Percentiles rank a stretch among this genome's conserved stretches.
These are phyloP conservation scores for Ladona fulva DNA, from an alignment of 1,140 invertebrate genomes.

Conservation along the genomic window DNA sequence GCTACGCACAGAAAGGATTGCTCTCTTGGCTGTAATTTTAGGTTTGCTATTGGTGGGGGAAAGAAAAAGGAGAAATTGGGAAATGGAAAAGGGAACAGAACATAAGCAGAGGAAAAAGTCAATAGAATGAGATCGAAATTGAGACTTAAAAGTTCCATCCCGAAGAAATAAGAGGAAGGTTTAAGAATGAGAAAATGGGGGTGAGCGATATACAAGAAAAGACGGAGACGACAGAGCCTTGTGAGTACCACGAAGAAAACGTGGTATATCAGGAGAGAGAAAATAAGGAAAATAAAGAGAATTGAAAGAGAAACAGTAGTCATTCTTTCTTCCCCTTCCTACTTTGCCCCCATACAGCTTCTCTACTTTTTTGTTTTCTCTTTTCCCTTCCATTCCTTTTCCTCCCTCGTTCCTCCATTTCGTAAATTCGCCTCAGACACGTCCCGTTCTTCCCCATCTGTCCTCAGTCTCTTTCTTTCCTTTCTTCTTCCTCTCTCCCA, in stretches of 20 bases:
- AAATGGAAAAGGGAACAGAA: neutral
- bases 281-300: neutral
- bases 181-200: no score
- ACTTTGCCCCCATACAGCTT: neutral
- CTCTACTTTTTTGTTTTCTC: neutral
- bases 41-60: neutral
- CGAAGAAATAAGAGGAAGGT: no score
- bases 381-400: neutral
- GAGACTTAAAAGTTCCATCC: no score
- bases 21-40: neutral
- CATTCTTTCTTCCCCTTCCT: neutral
- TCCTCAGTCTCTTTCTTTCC: neutral
- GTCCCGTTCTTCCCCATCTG: neutral
- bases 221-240: no score
- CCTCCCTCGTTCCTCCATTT: neutral
- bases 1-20: neutral
- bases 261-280: no score
- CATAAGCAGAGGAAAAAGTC: no score
- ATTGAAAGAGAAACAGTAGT: neutral
- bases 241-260: no score
- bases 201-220: no score
- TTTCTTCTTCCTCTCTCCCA: neutral
- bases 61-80: neutral
- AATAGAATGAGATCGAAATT: no score
- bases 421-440: neutral